phyloP scores from a whole-genome alignment of 2,797 vertebrate species.

The Falco cherrug region DNA sequence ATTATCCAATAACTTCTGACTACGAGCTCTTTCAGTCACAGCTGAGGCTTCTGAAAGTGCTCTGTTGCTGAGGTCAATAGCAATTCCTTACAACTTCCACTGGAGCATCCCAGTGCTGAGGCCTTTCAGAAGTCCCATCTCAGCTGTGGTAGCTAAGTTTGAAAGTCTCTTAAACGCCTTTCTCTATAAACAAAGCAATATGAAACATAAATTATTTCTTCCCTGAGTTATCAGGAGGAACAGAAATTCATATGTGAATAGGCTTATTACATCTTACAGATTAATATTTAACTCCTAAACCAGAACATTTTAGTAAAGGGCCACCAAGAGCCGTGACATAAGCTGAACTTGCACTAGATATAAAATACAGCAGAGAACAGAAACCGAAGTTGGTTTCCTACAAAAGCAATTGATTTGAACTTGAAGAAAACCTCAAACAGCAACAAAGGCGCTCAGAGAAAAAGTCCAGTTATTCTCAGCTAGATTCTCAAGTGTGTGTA shows the following conservation, averaged over 20 bases:
- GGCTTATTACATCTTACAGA: not conserved
- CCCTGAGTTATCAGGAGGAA: not conserved
- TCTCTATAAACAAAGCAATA: not conserved
- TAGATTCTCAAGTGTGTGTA: not conserved
- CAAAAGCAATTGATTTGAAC: not conserved
- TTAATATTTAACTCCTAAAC: not conserved
- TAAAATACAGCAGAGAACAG: not conserved
- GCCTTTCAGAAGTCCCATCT: not conserved
- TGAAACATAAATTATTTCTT: not conserved
- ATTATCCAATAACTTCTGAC: conserved; percentile 11
- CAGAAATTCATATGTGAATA: not conserved
- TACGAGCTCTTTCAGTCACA: not conserved
- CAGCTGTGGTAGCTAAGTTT: not conserved
- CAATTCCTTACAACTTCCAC: not conserved
- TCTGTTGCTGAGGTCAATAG: not conserved
- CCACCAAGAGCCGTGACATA: not conserved
- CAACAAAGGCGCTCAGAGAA: not conserved
- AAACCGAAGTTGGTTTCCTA: not conserved
- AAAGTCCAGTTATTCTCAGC: not conserved
- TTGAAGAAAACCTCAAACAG: not conserved
- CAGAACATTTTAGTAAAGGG: not conserved
- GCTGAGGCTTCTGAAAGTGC: not conserved
- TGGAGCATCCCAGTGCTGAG: not conserved
- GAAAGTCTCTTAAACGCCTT: not conserved
- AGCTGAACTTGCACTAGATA: not conserved